These are phyloP conservation scores for Actinernus sp. DNA, from an alignment of 92 coral and sea anemone species.

Conservation along the genomic window DNA sequence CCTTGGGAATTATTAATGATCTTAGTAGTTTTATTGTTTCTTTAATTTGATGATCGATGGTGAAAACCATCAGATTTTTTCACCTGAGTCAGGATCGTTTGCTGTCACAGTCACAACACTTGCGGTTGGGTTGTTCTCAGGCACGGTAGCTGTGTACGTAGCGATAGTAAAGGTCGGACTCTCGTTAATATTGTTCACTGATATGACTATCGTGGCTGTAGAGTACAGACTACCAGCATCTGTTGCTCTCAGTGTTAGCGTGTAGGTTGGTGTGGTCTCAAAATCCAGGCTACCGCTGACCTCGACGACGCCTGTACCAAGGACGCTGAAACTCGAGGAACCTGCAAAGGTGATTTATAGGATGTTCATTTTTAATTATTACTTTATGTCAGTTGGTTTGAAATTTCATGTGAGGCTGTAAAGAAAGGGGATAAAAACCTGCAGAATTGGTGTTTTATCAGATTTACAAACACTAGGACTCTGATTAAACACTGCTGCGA, in stretches of 20 bases:
- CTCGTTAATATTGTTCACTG: slow-evolving; percentile 46
- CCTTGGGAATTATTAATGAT: no score
- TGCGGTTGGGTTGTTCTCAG: slow-evolving; percentile 57
- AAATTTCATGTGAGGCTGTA: no score
- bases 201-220: slow-evolving; percentile 35
- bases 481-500: no score
- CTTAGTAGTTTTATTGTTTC: no score
- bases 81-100: slow-evolving; percentile 64
- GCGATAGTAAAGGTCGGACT: slow-evolving; percentile 52
- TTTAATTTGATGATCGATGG: no score
- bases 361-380: not conserved
- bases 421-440: no score
- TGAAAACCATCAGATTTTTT: not conserved
- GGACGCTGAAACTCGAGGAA: slow-evolving; percentile 45
- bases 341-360: slow-evolving; percentile 9
- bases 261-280: slow-evolving; percentile 58
- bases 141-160: slow-evolving; percentile 56
- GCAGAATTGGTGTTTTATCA: no score
- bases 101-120: slow-evolving; percentile 68
- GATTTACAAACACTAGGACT: no score
- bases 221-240: slow-evolving; percentile 43
- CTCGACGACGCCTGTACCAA: slow-evolving; percentile 51
- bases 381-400: no score
- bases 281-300: slow-evolving; percentile 61
- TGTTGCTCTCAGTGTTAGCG: slow-evolving; percentile 53